Base-by-base conservation (phyloP, 2,113 vertebrate species). In the Pterocles burchelli region DNA sequence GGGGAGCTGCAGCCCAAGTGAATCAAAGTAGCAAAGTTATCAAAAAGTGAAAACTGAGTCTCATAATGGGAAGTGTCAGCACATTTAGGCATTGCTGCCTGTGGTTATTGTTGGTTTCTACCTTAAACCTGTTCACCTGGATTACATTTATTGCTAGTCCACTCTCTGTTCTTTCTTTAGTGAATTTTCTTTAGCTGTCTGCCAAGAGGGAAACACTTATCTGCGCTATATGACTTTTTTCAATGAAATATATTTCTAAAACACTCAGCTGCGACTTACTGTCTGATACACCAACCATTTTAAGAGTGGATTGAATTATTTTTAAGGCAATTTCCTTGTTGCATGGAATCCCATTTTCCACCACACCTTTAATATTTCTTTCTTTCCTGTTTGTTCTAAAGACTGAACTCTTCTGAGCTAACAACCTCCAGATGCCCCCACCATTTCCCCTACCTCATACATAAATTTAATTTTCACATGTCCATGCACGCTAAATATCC, bases 11-110 rank as follows among this genome's bases (percentile, higher is more conserved):
- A 96, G 49, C 70, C 49, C 54, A 13, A 70, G 62, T 79, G 90
- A 85, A 94, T 85, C 82, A 61, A 94, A 94, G 82, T 22, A 88
- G 82, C 78, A 57, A 89, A 95, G 94, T 90, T 96, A 94, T 91
- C 92, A 83, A 75, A 85, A 93, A 91, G 81, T 70, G 88, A 94
- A 88, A 91, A 79, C 85, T 45, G 71, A 82, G 36, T 12, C 90
- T 79, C 49, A 20, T 80, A 75, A 85, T 88, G 58, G 78, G 78
- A 95, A 31, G 58, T 94, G 90, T 89, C 82, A 72, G 94, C 73
- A 90, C 92, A 54, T 88, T 94, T 46, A 82, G 85, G 88, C 81
- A 31, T 52, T 52, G 38, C 62, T 79, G 88, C 78, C 82, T 79
- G 49, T 31, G 59, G 52, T 85, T 85, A 89, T 78, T 94, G 87